Percentiles rank a stretch among this genome's conserved stretches.
Evolutionary conservation across 2,797 vertebrate species (phyloP).

Genomic region (Synaphobranchus kaupii): DNA sequence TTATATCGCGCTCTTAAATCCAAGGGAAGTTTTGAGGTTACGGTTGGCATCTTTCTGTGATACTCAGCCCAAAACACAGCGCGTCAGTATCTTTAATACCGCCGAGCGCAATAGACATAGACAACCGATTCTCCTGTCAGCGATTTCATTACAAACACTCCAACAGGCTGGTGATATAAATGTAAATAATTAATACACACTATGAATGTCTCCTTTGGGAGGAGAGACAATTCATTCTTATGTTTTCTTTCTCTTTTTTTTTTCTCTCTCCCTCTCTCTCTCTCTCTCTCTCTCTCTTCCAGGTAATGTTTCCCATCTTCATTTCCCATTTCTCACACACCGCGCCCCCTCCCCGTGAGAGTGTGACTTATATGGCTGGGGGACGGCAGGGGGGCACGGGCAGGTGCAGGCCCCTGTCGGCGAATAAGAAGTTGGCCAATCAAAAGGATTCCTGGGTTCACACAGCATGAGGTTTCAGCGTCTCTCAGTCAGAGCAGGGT

Average conservation of each 20-base stretch:
- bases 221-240: slow-evolving; percentile 42
- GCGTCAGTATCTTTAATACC: neutral
- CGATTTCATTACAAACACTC: slow-evolving; percentile 45
- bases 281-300: slow-evolving; percentile 48
- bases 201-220: slow-evolving; percentile 33
- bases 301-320: slow-evolving; percentile 59
- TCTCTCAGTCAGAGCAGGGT: slow-evolving; percentile 45
- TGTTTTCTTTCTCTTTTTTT: slow-evolving; percentile 38
- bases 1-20: neutral
- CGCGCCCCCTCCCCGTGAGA: slow-evolving; percentile 38
- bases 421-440: slow-evolving; percentile 55
- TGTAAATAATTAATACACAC: slow-evolving; percentile 24
- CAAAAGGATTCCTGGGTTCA: slow-evolving; percentile 58
- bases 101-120: slow-evolving; percentile 8
- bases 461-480: slow-evolving; percentile 36
- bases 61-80: neutral
- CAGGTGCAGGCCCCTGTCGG: neutral
- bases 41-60: neutral
- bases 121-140: neutral
- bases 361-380: neutral
- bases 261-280: slow-evolving; percentile 22
- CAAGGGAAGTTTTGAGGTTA: neutral
- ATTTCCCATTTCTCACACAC: slow-evolving; percentile 40
- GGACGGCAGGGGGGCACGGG: neutral
- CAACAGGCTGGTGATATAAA: slow-evolving; percentile 40